Evolutionary conservation across 2,113 vertebrate species (phyloP).

Genomic region (Corythaeola cristata): DNA sequence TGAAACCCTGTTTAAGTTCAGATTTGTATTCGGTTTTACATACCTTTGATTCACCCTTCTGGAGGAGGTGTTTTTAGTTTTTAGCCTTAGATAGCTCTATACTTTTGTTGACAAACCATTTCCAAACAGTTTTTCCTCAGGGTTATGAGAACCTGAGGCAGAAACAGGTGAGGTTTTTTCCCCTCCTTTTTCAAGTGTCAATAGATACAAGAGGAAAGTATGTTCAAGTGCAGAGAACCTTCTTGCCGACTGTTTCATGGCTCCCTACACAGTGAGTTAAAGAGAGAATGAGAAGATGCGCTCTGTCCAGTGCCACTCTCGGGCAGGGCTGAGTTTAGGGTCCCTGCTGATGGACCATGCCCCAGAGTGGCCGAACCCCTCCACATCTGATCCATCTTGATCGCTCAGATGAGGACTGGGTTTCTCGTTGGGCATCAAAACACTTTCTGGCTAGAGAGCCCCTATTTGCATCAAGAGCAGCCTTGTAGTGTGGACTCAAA

Average conservation of each 20-base stretch:
- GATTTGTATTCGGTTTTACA: slow-evolving; percentile 58
- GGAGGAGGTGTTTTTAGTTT: background rate
- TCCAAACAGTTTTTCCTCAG: background rate
- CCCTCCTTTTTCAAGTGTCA: background rate
- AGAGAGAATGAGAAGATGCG: background rate
- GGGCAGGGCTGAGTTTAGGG: background rate
- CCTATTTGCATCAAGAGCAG: background rate
- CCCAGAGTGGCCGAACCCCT: background rate
- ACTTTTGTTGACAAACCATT: background rate
- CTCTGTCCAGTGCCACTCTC: background rate
- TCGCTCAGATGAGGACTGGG: background rate
- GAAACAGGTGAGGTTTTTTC: background rate
- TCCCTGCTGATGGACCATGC: background rate
- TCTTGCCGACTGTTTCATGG: background rate
- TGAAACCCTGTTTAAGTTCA: slow-evolving; percentile 42
- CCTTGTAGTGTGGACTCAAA: background rate
- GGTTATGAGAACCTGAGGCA: background rate
- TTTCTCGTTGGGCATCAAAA: background rate
- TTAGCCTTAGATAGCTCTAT: background rate
- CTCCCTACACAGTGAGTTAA: background rate
- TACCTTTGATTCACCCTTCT: slow-evolving; percentile 38
- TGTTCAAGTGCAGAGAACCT: background rate
- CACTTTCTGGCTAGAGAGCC: background rate
- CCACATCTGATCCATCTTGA: background rate
- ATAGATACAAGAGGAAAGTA: background rate